Conservation (phyloP, 2,797 vertebrate species). For the Poeciliopsis gracilis region DNA sequence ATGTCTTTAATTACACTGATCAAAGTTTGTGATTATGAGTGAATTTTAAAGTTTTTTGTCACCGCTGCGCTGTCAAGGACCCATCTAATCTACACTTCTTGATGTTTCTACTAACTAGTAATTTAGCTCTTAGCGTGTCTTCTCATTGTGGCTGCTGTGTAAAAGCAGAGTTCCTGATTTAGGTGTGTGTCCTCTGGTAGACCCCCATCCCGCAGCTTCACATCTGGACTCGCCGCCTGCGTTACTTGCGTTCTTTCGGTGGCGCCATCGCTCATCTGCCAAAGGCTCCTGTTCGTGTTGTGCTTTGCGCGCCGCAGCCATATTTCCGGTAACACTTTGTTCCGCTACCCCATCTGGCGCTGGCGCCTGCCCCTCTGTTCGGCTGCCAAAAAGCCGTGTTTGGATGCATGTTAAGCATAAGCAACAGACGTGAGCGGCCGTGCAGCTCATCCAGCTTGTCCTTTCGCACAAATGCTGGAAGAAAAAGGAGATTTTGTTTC, state of each 20-base stretch:
- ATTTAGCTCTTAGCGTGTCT: not conserved
- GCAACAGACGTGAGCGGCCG: slow-evolving; percentile 55
- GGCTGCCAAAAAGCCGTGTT: slow-evolving; percentile 61
- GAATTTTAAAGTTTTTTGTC: not conserved
- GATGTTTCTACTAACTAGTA: not conserved
- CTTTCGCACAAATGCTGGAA: slow-evolving; percentile 50
- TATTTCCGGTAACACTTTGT: slow-evolving; percentile 68
- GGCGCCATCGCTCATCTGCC: slow-evolving; percentile 59
- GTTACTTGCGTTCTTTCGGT: slow-evolving; percentile 40
- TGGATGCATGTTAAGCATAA: slow-evolving; percentile 62
- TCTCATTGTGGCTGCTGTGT: not conserved
- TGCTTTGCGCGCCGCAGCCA: slow-evolving; percentile 44
- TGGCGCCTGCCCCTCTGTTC: slow-evolving; percentile 54
- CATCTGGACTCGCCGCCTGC: slow-evolving; percentile 61
- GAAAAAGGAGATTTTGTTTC: slow-evolving; percentile 22
- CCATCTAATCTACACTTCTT: not conserved
- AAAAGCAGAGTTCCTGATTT: not conserved
- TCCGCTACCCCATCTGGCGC: slow-evolving; percentile 68
- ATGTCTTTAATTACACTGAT: not conserved
- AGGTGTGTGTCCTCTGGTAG: slow-evolving; percentile 23
- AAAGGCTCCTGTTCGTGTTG: slow-evolving; percentile 47
- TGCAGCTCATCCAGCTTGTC: slow-evolving; percentile 58
- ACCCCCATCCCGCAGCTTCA: slow-evolving; percentile 30
- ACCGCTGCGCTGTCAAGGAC: not conserved
- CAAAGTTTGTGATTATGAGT: not conserved